Base-by-base conservation (phyloP, 23 tunicate species). In the Trididemnum nubilum region DNA sequence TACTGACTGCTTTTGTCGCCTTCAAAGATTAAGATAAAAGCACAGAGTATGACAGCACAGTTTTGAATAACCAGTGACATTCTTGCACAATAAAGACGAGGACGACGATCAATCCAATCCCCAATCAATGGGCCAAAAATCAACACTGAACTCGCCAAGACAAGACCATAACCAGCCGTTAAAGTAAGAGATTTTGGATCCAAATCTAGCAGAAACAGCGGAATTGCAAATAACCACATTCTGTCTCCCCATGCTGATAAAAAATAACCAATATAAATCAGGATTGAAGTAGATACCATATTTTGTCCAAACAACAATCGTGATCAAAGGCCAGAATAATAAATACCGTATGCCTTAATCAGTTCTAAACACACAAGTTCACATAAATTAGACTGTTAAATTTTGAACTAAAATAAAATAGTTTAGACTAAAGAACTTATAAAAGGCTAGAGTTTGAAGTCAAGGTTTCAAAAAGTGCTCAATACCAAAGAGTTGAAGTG, bases 211-310 rank as follows among this genome's bases (percentile, higher is more conserved):
- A 92, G 75, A 78, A 92, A 92, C 24, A 92, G 51, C 0, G 97
- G 88, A 39, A 92, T 78, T 19, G 97, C 97, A 78, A 92, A 92
- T 31, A 78, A 67, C 97, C 97, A 92, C 97, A 92, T 92, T 39
- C 97, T 39, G 67, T 92, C 97, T 2, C 97, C 97, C 97, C 97
- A 92, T 86, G 97, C 79, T 72, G 97, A 92, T 27, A 92, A 67
- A 72, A 86, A 92, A 78, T 92, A 92, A 1, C 92, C 86, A 24
- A 73, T 76, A 37, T 92, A 92, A 21, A 92, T 86, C 12, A 92
- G 40, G n/a, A 29, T 72, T 0, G 85, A 77, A 2, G 84, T 82
- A 18, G 85, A 38, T 1, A 86, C 71, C 97, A 91, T 85, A 21
- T 21, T 61, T 44, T n/a, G n/a, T n/a, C n/a, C n/a, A n/a, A n/a